Evolutionary conservation across 2,113 vertebrate genomes (phyloP).

Genomic region (Oophaga pumilio): DNA sequence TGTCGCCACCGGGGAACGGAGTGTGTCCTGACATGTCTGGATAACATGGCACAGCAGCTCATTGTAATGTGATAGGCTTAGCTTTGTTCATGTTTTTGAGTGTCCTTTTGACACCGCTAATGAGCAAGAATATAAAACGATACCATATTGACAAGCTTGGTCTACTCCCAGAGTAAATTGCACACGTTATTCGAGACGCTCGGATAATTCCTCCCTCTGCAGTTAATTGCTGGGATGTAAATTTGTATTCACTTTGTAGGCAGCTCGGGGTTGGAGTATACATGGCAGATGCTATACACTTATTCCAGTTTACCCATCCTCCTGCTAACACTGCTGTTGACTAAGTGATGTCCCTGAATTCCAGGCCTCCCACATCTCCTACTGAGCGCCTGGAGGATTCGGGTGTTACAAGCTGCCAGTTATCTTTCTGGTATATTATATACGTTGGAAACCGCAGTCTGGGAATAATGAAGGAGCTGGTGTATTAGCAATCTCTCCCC

Average conservation of each 20-base stretch:
- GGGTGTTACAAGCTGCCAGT: slow-evolving; percentile 39
- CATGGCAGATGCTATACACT: slow-evolving; percentile 28
- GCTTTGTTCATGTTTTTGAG: slow-evolving; percentile 54
- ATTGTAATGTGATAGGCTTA: slow-evolving; percentile 57
- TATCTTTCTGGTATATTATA: slow-evolving; percentile 8
- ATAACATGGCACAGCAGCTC: slow-evolving; percentile 53
- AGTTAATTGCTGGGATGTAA: slow-evolving; percentile 56
- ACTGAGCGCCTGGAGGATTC: slow-evolving; percentile 36
- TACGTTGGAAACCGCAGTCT: not conserved
- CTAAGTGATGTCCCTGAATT: slow-evolving; percentile 57
- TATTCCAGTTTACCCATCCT: slow-evolving; percentile 44
- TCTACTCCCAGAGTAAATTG: slow-evolving; percentile 57
- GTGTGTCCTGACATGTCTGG: slow-evolving; percentile 58
- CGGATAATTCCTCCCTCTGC: slow-evolving; percentile 47
- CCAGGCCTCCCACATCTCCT: slow-evolving; percentile 45
- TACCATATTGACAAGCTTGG: slow-evolving; percentile 57
- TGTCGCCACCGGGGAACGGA: slow-evolving; percentile 50
- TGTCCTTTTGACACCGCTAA: slow-evolving; percentile 57
- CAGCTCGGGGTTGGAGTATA: slow-evolving; percentile 30
- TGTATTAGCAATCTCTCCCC: not conserved
- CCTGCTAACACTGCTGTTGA: slow-evolving; percentile 42
- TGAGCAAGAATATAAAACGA: slow-evolving; percentile 57
- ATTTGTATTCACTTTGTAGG: slow-evolving; percentile 51
- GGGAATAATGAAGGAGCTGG: not conserved
- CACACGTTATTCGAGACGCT: slow-evolving; percentile 57